Base-by-base conservation (phyloP, 1,140 invertebrate genomes). In the Branchinecta lynchi region DNA sequence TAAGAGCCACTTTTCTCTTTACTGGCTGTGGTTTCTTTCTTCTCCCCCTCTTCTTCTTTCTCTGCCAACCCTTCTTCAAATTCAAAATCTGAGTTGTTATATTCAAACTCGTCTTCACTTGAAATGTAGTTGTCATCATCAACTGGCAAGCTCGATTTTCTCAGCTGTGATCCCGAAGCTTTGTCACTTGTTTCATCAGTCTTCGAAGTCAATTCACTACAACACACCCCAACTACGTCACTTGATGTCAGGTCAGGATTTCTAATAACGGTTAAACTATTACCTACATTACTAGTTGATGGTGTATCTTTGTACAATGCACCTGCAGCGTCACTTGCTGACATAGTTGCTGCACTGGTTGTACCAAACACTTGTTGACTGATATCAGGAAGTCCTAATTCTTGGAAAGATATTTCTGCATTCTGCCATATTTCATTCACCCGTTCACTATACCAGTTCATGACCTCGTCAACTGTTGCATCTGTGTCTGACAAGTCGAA, bases 121-220 rank as follows among this genome's bases (percentile, higher is more conserved):
- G 51, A 60, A 60, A 60, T 60, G 51, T 60, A 60, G 51, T 9
- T 9, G 9, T 60, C 51, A 60, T 60, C 51, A 60, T 60, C 51
- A 15, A 20, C 51, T 15, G 17, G 51, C 12, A 60, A 15, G 32
- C 32, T 32, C 32, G 32, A 32, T 32, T 32, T 5, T 32, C 2
- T 32, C 32, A 32, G 1, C 1, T 32, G 32, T 1, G 32, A 32
- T 32, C 32, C 32, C 32, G 32, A 32, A 32, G 32, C 32, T 32
- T 32, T 32, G 32, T 1, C 5, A 5, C 32, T 32, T 32, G 32
- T 32, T 60, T 60, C 51, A 12, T 60, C 51, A 15, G 17, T 60
- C 12, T 20, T 12, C 12, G 51, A 15, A 15, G 51, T 60, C 17
- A 20, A 20, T 15, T 12, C 12, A 20, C 12, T 6, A 15, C 17